phyloP scores from a whole-genome alignment of 2,113 vertebrate species.

The Prionailurus bengalensis region DNA sequence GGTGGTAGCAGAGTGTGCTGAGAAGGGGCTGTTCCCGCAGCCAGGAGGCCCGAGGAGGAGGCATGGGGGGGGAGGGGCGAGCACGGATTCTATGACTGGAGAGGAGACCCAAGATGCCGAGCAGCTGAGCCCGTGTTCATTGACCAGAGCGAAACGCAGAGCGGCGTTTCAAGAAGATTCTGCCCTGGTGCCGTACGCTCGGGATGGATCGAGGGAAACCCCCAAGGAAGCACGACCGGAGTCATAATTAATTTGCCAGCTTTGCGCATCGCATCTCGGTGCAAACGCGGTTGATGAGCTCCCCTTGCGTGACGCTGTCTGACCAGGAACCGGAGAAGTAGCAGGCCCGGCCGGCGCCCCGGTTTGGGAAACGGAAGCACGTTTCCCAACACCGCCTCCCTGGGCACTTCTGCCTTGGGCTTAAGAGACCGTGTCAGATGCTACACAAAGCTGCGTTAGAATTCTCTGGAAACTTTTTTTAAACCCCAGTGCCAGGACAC shows the following conservation, averaged over 20 bases:
- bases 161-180: background rate
- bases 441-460: fast-evolving
- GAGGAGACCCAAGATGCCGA: fast-evolving
- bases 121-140: fast-evolving
- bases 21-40: background rate
- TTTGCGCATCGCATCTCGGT: fast-evolving
- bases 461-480: no score
- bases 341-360: no score
- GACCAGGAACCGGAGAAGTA: fast-evolving
- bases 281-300: fast-evolving
- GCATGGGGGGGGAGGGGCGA: fast-evolving
- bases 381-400: fast-evolving
- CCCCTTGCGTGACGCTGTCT: fast-evolving
- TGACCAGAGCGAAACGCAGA: fast-evolving
- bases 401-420: no score
- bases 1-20: fast-evolving
- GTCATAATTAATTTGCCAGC: fast-evolving
- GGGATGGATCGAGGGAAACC: no score
- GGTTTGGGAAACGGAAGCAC: background rate
- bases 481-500: background rate
- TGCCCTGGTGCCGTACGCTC: fast-evolving
- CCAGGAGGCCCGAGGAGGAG: background rate
- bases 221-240: fast-evolving
- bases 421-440: background rate
- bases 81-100: background rate